Percentiles rank a stretch among this genome's conserved stretches.
phyloP scores from a whole-genome alignment of 2,888 invertebrate species.

The Busseola fusca region DNA sequence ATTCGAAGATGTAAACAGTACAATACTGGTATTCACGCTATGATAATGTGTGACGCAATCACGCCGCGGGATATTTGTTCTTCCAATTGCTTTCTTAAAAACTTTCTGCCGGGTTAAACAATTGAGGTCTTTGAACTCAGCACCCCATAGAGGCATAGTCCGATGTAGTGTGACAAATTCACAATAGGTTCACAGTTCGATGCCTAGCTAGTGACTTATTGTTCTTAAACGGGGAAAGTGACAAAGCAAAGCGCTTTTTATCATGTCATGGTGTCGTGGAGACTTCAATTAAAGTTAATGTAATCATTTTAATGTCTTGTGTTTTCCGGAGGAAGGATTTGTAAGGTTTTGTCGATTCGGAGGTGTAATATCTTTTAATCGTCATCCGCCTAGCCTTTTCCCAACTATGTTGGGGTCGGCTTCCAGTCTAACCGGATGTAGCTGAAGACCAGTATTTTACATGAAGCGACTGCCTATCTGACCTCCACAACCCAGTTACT shows the following conservation, averaged over 20 bases:
- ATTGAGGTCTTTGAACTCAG: slow-evolving; percentile 27
- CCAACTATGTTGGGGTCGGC: no score
- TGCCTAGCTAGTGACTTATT: slow-evolving; percentile 51
- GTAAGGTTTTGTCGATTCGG: neutral
- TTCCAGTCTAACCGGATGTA: no score
- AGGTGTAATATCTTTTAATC: neutral
- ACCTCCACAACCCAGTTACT: no score
- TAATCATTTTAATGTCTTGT: slow-evolving; percentile 9
- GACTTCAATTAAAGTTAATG: slow-evolving; percentile 6
- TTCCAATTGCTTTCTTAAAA: slow-evolving; percentile 3
- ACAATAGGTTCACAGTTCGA: slow-evolving; percentile 61
- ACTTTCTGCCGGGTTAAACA: slow-evolving; percentile 9
- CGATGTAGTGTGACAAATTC: slow-evolving; percentile 52
- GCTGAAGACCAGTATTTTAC: no score
- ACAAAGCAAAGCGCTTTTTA: slow-evolving; percentile 41
- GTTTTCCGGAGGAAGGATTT: neutral
- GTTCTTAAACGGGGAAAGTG: slow-evolving; percentile 52
- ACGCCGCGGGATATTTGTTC: neutral
- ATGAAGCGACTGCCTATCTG: no score
- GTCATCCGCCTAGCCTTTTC: no score
- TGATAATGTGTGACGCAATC: neutral
- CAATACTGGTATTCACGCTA: no score
- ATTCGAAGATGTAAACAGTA: neutral
- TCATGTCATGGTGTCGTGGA: slow-evolving; percentile 40
- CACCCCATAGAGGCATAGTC: slow-evolving; percentile 23